Conservation (phyloP, 2,797 vertebrate genomes). For the Parauchenoglanis ngamensis region DNA sequence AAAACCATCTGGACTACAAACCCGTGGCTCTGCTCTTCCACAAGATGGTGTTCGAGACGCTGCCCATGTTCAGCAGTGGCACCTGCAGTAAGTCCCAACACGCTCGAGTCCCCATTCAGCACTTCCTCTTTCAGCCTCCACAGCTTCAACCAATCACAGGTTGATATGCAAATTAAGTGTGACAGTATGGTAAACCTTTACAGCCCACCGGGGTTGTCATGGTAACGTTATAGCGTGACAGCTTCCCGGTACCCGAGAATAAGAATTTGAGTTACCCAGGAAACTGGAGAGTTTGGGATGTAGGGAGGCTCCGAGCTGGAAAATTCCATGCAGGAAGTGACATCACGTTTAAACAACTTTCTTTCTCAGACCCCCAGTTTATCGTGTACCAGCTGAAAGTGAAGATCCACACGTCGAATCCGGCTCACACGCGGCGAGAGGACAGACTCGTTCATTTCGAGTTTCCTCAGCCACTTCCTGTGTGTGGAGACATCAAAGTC, state of each 20-base stretch:
- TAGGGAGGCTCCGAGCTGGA: not conserved
- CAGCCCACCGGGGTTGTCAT: not conserved
- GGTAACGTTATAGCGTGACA: not conserved
- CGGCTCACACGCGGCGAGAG: conserved; percentile 92
- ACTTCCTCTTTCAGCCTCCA: not conserved
- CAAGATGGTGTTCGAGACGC: conserved; percentile 99
- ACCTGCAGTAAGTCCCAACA: conserved; percentile 93
- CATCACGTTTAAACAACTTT: conserved; percentile 12
- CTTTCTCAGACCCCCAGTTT: conserved; percentile 90
- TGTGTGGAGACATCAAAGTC: conserved; percentile 99
- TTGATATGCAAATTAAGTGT: not conserved
- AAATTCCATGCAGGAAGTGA: conserved; percentile 3
- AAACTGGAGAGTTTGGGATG: not conserved
- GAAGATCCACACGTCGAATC: conserved; percentile 97
- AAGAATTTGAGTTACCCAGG: not conserved
- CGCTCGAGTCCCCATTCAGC: not conserved
- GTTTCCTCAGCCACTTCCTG: conserved; percentile 95
- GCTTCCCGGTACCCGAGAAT: not conserved
- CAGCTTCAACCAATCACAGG: not conserved
- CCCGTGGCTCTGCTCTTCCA: conserved; percentile 98
- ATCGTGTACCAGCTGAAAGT: conserved; percentile 98
- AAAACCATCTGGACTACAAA: conserved; percentile 97
- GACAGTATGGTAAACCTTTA: too few species aligned
- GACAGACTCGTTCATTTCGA: conserved; percentile 98
- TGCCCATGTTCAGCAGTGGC: conserved; percentile 99